Conservation (phyloP, 2,888 invertebrate genomes). For the Meghimatium bilineatum region DNA sequence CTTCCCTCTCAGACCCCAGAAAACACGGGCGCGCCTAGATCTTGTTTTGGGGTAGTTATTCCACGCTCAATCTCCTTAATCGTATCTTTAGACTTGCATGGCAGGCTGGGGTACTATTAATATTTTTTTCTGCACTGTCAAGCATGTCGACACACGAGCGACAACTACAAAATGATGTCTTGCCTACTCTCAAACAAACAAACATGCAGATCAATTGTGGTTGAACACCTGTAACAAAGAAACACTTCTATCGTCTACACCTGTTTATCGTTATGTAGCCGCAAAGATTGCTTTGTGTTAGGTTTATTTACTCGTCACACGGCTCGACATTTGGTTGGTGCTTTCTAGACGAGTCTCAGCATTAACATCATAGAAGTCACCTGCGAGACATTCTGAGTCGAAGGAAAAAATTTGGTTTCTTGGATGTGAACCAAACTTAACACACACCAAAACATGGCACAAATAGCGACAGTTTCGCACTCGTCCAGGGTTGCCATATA, state of each 20-base stretch:
- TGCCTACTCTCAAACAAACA: background rate
- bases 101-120: too few species aligned
- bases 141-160: too few species aligned
- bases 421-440: background rate
- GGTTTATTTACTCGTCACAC: conserved; percentile 8
- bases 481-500: background rate
- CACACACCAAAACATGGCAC: background rate
- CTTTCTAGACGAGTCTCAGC: background rate
- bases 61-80: too few species aligned
- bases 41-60: too few species aligned
- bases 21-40: too few species aligned
- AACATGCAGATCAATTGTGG: conserved; percentile 10
- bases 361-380: background rate
- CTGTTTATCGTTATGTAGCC: background rate
- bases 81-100: too few species aligned
- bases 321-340: background rate
- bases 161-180: background rate
- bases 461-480: background rate
- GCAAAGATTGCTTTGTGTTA: background rate
- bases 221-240: background rate
- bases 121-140: too few species aligned
- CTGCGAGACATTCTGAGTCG: background rate
- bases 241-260: background rate
- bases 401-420: background rate
- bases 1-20: too few species aligned